Evolutionary conservation across 2,888 invertebrate species (phyloP), one percentile per base, ranked within the genome.

Genomic region (Cryptophagus acutangulus): DNA sequence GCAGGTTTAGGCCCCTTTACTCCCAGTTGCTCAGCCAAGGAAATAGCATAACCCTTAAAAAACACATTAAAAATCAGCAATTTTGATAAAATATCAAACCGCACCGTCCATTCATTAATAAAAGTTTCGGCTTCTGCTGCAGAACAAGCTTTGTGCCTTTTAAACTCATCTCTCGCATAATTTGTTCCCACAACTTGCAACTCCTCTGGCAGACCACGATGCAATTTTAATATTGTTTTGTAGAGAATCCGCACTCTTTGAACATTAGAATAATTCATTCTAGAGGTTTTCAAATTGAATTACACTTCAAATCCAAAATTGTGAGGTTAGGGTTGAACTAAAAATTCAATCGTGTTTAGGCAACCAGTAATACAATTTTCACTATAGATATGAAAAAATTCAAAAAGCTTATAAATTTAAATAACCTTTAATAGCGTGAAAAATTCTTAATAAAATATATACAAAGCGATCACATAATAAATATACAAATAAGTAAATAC

Each of bases 61-160:
- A 40, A 31, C 6, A 38, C 37, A 30, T 40, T 38, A 17, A 33
- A 38, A 41, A 18, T 18, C 33, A 37, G 10, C 30, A 33, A 16
- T 17, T 29, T 28, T n/a, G n/a, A 15, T 33, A 29, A 34, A 16
- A 24, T 15, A 4, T 52, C 75, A 75, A 55, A 76, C 38, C 76
- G 71, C 69, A 89, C 93, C 34, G 87, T 84, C 94, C 94, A 95
- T 71, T 92, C 93, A 16, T 76, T 79, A 67, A 94, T 77, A 63
- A 95, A 95, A 37, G 83, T 74, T 9, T 74, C 71, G 0, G 87
- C 79, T 65, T 90, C 87, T 29, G 74, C 71, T 1, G 76, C 72
- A 37, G 77, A 77, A 54, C 86, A 87, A 6, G 74, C 76, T 61
- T 87, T 86, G 65, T 94, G 93, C 31, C 88, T 72, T 59, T 80